Base-by-base conservation (phyloP, 1,140 invertebrate genomes). In the Dendrolimus punctatus region DNA sequence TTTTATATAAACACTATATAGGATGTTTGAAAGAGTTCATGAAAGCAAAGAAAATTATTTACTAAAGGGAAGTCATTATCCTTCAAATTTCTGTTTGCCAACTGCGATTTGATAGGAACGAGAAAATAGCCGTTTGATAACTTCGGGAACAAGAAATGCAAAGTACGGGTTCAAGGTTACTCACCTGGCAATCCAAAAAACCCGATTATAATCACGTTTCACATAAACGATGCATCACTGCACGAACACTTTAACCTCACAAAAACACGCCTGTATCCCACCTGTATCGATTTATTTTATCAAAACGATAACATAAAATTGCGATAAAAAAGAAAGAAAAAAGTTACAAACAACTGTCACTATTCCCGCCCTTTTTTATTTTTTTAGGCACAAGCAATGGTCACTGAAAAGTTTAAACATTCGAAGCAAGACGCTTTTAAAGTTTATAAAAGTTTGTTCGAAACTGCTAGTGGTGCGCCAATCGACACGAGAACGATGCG, bases 211-310 rank as follows among this genome's bases (percentile, higher is more conserved):
- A 23, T 23, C 23, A 23, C 23, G 23, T 23, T 23, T 23, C 23
- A 23, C 23, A 23, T 23, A 23, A 58, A 65, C 49, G 64, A 66
- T 78, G 79, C 77, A 79, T 78, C 75, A 76, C 79, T 70, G 63
- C 64, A 79, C 68, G 61, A 67, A 66, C 71, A 55, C 48, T 60
- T 23, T 62, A 60, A 60, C 53, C 58, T 58, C 23, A 54, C 66
- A 66, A 62, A 53, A 49, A 59, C 57, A 53, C 40, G 23, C 49
- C 47, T 45, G 46, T 10, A 57, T 52, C 58, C 55, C 51, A 50
- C 55, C 49, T 10, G 39, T 55, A 60, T 60, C 58, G 58, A 60
- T 60, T 54, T 42, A 45, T 60, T 60, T 60, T 51, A 51, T 43
- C 51, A 52, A 46, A 52, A 42, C 6, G 42, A 43, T n/a, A 43